phyloP scores from a whole-genome alignment of 2,113 vertebrate species.

The Octodon degus region DNA sequence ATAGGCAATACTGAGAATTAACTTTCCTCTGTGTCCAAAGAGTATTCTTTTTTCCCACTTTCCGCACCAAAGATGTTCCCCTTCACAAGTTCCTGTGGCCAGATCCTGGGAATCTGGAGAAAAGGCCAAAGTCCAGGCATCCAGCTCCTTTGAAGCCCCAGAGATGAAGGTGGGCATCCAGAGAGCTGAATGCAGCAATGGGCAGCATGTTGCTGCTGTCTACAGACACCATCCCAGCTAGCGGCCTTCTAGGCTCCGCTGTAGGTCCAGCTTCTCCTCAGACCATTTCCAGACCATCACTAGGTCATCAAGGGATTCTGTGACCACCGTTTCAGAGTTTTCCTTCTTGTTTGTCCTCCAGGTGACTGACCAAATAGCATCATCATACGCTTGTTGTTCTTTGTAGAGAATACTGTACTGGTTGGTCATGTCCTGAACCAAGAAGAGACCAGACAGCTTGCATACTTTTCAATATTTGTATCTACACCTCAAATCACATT shows the following conservation, averaged over 20 bases:
- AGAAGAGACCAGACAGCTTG: too few species aligned
- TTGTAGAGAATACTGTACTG: too few species aligned
- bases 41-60: slow-evolving; percentile 98
- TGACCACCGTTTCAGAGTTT: slow-evolving; percentile 94
- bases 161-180: slow-evolving; percentile 97
- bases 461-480: too few species aligned
- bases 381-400: slow-evolving; percentile 91
- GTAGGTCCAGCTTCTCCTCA: slow-evolving; percentile 96
- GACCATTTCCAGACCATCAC: slow-evolving; percentile 99
- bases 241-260: slow-evolving; percentile 97
- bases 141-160: slow-evolving; percentile 97
- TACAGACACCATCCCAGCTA: slow-evolving; percentile 97
- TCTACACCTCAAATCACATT: neutral
- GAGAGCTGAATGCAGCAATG: slow-evolving; percentile 95
- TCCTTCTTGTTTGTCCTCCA: slow-evolving; percentile 96
- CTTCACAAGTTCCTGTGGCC: slow-evolving; percentile 97
- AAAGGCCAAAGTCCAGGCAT: slow-evolving; percentile 97
- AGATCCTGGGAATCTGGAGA: slow-evolving; percentile 98
- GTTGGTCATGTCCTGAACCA: too few species aligned
- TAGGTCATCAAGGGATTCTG: slow-evolving; percentile 95
- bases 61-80: slow-evolving; percentile 98
- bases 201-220: slow-evolving; percentile 95
- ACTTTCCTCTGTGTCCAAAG: slow-evolving; percentile 99
- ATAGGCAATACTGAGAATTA: slow-evolving; percentile 98
- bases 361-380: slow-evolving; percentile 98